Conservation (phyloP, 2,888 invertebrate species). For the Marasmarcha lunaedactyla region DNA sequence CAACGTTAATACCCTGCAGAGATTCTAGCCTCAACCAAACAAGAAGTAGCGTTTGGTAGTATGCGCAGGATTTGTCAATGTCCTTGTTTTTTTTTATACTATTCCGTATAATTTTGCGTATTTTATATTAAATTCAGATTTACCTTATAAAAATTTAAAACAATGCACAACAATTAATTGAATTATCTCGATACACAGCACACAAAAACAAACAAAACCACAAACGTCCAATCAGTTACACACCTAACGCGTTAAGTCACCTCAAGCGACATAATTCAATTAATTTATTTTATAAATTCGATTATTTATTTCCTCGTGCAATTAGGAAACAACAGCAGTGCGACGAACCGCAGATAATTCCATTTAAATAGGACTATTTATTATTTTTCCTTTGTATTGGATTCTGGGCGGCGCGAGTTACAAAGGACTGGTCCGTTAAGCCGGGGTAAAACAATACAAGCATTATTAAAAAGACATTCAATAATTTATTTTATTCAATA, state of each 20-base stretch:
- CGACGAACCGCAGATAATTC: slow-evolving; percentile 55
- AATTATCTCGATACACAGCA: too few relatives aligned
- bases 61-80: too few relatives aligned
- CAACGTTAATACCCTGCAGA: too few relatives aligned
- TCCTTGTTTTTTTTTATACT: too few relatives aligned
- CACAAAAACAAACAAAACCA: slow-evolving; percentile 32
- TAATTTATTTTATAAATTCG: slow-evolving; percentile 47
- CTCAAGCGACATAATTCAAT: slow-evolving; percentile 59
- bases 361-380: slow-evolving; percentile 66
- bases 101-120: too few relatives aligned
- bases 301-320: slow-evolving; percentile 46
- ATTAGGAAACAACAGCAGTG: slow-evolving; percentile 56
- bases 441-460: slow-evolving; percentile 58
- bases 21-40: too few relatives aligned
- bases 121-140: too few relatives aligned
- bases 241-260: slow-evolving; percentile 45
- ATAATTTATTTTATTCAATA: slow-evolving; percentile 60
- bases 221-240: slow-evolving; percentile 50
- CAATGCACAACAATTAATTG: too few relatives aligned
- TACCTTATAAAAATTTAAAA: not conserved
- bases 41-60: too few relatives aligned
- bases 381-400: slow-evolving; percentile 44
- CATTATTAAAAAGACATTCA: slow-evolving; percentile 70
- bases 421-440: slow-evolving; percentile 52
- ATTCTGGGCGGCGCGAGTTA: slow-evolving; percentile 48